Evolutionary conservation across 2,888 invertebrate genomes (phyloP), one percentile per base, ranked within the genome.

Genomic region (Gryllus longicercus): DNA sequence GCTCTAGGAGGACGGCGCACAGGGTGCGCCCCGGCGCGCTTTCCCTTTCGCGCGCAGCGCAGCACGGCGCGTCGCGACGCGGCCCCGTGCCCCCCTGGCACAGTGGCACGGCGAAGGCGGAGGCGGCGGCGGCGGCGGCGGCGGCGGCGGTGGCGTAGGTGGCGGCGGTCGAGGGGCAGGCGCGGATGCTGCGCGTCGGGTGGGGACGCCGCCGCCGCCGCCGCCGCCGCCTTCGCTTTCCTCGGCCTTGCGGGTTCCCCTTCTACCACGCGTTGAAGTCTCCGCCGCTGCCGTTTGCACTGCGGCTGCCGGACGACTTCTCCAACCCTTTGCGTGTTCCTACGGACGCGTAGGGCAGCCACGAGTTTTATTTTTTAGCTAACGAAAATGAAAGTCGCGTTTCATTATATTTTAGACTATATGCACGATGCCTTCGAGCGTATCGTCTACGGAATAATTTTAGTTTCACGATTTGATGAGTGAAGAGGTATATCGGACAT

Each of bases 181-280:
- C 14, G 16, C 14, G 63, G 63, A 63, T 63, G 63, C 63, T 63
- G 63, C 63, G 1, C 63, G 16, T n/a, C n/a, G 16, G 63, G 16
- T n/a, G 38, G 16, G 16, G 63, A 14, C 63, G 3, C 63, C 63
- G 5, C 63, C 63, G 4, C n/a, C 63, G 63, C 63, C 63, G 38
- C 11, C 63, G 63, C 63, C 63, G 5, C 5, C 16, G 63, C 14
- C 63, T 18, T n/a, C 63, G n/a, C 63, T 63, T 63, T 63, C 63
- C 63, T 63, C 63, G 63, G 63, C 63, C 63, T 63, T 63, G 63
- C n/a, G 63, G n/a, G 63, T 63, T 63, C 63, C 63, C n/a, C n/a
- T 63, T 63, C n/a, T 18, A 63, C 63, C 63, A 4, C 16, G 11
- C 63, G 63, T 63, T 63, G 16, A 63, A 63, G 63, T 63, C n/a